phyloP scores from a whole-genome alignment of 2,113 vertebrate species.

The Hipposideros armiger region DNA sequence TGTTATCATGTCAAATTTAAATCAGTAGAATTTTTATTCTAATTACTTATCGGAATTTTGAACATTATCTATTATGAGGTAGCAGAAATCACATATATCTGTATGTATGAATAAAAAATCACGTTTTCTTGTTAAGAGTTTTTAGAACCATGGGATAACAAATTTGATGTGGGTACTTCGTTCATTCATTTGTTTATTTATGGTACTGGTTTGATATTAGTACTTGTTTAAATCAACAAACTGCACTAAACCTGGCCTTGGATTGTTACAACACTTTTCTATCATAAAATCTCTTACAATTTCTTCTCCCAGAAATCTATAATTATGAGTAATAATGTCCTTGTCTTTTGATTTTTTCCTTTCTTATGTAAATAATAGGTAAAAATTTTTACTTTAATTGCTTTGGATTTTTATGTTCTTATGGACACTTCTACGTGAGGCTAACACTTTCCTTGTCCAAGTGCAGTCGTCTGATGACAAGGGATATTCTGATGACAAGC shows the following conservation, averaged over 20 bases:
- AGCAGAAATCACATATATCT: constrained; percentile 38
- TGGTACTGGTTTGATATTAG: neutral
- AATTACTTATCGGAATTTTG: neutral
- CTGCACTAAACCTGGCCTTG: neutral
- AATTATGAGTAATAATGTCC: neutral
- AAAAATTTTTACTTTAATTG: neutral
- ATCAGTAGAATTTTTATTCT: constrained; percentile 23
- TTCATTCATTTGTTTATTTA: neutral
- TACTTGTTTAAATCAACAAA: constrained; percentile 34
- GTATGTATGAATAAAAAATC: neutral
- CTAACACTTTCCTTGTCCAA: neutral
- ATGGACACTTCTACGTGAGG: neutral
- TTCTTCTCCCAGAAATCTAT: constrained; percentile 13
- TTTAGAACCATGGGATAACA: neutral
- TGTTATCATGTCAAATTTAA: neutral
- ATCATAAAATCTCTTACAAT: neutral
- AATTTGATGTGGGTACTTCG: neutral
- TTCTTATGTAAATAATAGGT: neutral
- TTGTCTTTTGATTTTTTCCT: neutral
- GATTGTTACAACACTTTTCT: neutral
- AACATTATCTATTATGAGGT: constrained; percentile 1
- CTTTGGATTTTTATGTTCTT: constrained; percentile 45
- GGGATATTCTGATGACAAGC: neutral
- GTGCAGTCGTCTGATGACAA: neutral
- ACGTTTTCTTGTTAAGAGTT: neutral